Conservation (phyloP, 2,888 invertebrate species). For the Drosophila stalkeri region DNA sequence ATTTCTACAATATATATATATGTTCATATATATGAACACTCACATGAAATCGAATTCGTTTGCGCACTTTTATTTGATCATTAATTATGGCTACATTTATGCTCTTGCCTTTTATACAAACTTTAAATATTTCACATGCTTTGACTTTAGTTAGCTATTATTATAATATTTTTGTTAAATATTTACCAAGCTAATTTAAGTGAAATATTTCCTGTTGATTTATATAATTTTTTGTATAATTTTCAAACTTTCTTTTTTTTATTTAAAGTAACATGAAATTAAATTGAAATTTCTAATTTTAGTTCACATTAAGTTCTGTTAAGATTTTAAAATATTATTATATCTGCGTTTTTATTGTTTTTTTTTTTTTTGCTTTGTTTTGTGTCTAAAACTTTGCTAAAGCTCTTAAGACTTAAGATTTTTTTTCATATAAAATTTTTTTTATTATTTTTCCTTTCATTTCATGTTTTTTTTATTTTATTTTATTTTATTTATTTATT, state of each 20-base stretch:
- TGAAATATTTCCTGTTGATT: not conserved
- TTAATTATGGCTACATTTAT: conserved; percentile 42
- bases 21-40: not conserved
- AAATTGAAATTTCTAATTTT: no score
- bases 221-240: not conserved
- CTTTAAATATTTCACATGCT: conserved; percentile 3
- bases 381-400: no score
- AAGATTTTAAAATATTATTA: no score
- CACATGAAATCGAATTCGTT: conserved; percentile 13
- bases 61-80: conserved; percentile 40
- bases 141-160: not conserved
- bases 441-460: no score
- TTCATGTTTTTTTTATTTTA: not conserved
- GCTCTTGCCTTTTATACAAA: not conserved
- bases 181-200: not conserved
- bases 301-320: no score
- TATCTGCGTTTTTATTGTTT: no score
- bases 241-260: no score
- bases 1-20: not conserved
- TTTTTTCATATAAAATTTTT: no score
- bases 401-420: no score
- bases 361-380: no score
- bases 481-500: not conserved
- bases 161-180: not conserved
- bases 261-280: no score